Conservation (phyloP, 2,113 vertebrate genomes). For the Rhynchomys soricoides region DNA sequence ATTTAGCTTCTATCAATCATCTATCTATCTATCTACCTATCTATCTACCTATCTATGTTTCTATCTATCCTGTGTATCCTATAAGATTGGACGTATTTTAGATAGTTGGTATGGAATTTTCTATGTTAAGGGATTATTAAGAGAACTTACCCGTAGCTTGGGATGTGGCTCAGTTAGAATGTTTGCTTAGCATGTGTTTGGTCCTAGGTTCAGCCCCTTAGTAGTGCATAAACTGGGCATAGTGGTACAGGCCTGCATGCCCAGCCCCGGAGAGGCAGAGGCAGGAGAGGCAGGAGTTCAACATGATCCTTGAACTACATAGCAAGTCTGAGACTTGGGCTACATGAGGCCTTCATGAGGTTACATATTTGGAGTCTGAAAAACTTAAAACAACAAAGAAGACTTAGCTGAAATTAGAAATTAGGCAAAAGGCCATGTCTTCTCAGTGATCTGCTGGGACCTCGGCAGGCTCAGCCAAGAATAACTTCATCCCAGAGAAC, state of each 20-base stretch:
- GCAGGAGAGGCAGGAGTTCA: background rate
- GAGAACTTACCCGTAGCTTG: background rate
- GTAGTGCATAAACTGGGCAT: background rate
- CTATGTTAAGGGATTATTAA: background rate
- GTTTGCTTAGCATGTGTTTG: background rate
- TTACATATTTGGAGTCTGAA: background rate
- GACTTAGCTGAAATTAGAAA: background rate
- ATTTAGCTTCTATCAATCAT: no score
- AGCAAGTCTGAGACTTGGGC: background rate
- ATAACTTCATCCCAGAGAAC: background rate
- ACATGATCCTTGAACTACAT: background rate
- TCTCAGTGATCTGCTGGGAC: background rate
- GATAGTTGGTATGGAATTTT: background rate
- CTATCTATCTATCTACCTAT: background rate
- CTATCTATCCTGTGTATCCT: background rate
- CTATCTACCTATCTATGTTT: background rate
- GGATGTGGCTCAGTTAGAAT: background rate
- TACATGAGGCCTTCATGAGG: background rate
- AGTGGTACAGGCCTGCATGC: background rate
- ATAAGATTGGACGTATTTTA: background rate
- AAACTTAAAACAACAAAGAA: background rate
- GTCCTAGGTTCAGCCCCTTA: background rate
- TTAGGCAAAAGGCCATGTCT: background rate
- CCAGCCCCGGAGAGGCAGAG: background rate
- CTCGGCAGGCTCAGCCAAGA: background rate